Percentiles rank a stretch among this genome's conserved stretches.
These are phyloP conservation scores for Phymastichus coffea DNA, from an alignment of 1,140 invertebrate genomes.

Conservation along the genomic window DNA sequence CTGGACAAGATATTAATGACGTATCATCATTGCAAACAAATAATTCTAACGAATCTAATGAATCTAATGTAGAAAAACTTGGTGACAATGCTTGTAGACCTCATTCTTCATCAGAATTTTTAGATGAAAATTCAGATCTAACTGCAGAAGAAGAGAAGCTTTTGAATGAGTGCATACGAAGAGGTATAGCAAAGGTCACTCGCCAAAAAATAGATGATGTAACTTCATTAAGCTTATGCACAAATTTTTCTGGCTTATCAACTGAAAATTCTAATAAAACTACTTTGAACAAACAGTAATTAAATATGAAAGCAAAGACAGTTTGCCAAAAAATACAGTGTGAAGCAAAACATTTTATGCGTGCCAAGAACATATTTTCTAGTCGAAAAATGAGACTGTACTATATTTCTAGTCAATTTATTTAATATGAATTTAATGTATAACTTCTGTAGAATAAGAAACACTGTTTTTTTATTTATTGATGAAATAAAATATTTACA, in stretches of 20 bases:
- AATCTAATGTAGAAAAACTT: slow-evolving; percentile 17
- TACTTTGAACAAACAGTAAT: no score
- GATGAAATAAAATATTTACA: no score
- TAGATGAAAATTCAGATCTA: slow-evolving; percentile 63
- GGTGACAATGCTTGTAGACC: slow-evolving; percentile 30
- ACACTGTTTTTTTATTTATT: no score
- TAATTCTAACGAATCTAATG: slow-evolving; percentile 36
- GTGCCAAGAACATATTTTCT: no score
- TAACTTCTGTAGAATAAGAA: no score
- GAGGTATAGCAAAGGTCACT: slow-evolving; percentile 66
- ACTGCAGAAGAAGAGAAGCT: slow-evolving; percentile 69
- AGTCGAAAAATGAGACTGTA: no score
- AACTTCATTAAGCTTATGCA: slow-evolving; percentile 15
- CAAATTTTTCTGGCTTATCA: slow-evolving; percentile 1
- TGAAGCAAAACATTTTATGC: no score
- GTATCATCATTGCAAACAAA: slow-evolving; percentile 54
- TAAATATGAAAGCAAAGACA: no score
- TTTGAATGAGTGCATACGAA: slow-evolving; percentile 75
- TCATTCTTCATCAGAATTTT: slow-evolving; percentile 35
- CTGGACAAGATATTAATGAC: slow-evolving; percentile 33
- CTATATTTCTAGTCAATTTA: no score
- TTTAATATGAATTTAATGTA: no score
- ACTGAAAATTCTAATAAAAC: no score
- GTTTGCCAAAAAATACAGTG: no score
- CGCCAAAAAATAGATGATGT: slow-evolving; percentile 24